Base-by-base conservation (phyloP, 2,888 invertebrate genomes). In the Sphaerophoria taeniata region DNA sequence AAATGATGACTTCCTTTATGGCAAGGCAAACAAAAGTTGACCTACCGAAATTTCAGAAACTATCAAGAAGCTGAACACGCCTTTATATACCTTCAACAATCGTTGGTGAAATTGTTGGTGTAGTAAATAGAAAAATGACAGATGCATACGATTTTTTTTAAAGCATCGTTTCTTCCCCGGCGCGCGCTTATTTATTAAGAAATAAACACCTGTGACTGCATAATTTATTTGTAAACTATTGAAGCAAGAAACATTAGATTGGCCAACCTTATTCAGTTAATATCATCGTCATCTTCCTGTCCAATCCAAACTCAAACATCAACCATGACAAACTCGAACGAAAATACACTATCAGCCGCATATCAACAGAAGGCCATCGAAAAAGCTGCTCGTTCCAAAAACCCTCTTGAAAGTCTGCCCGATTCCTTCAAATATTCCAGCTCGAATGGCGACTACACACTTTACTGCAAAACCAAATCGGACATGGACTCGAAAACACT, bases 351-450 rank as follows among this genome's bases (percentile, higher is more conserved):
- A 4, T 89, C 89, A 60, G 88, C 88, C 4, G 72, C 87, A 0
- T 87, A 89, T 9, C 91, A 91, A 73, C 92, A 92, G 63, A 91
- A 90, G 87, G 87, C 88, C 9, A 90, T 92, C 12, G 92, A 92
- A 87, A 90, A 89, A 7, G 92, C 92, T 4, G 84, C 89, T 0
- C 88, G 90, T 47, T 87, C 89, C 0, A 91, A 90, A 67, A 91
- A 92, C 87, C 92, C 92, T 6, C 79, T 92, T 4, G 91, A 91
- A 55, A 65, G 73, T 0, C 73, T 91, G 5, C 65, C 88, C 5
- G 90, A 90, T 36, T 88, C 88, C 33, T 87, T 87, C 12, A 88
- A 87, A 58, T 92, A 88, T 74, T 88, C 87, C 43, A 24, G 55
- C 11, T 36, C 87, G 33, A 90, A 88, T 4, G 87, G 88, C 34